Conservation (phyloP, 2,797 vertebrate species). For the Acanthiza pusilla region DNA sequence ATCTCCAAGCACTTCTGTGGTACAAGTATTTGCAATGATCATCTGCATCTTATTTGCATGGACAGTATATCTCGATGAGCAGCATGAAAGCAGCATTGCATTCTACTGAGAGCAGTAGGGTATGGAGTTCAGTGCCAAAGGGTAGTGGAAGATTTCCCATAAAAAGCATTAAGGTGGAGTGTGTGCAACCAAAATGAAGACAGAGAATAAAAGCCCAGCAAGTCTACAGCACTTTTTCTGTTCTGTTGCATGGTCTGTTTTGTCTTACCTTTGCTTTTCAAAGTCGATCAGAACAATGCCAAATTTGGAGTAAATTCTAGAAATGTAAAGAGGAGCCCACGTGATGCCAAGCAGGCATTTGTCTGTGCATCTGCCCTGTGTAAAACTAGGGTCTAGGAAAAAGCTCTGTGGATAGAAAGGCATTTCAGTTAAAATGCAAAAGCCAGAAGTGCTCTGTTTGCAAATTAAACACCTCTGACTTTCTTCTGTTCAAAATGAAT, state of each 20-base stretch:
- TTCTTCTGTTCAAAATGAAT: neutral
- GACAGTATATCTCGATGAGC: accelerated
- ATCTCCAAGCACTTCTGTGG: neutral
- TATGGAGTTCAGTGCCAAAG: neutral
- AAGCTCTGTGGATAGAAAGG: neutral
- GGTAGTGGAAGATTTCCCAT: neutral
- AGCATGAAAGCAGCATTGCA: neutral
- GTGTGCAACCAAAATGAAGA: neutral
- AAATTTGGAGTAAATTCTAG: neutral
- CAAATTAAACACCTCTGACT: neutral
- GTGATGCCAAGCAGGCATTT: neutral
- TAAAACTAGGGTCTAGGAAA: neutral
- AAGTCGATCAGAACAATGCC: neutral
- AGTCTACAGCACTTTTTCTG: neutral
- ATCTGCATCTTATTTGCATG: neutral
- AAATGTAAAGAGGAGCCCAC: neutral
- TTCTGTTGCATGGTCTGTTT: neutral
- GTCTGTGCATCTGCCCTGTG: neutral
- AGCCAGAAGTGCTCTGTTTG: neutral
- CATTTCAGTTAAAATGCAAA: neutral
- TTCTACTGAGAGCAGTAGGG: neutral
- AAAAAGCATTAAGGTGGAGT: neutral
- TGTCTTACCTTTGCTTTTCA: neutral
- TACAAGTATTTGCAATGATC: neutral
- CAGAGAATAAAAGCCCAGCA: accelerated